Percentiles rank a stretch among this genome's conserved stretches.
Conservation (phyloP, 2,797 vertebrate species). For the Simalia tracyae region DNA sequence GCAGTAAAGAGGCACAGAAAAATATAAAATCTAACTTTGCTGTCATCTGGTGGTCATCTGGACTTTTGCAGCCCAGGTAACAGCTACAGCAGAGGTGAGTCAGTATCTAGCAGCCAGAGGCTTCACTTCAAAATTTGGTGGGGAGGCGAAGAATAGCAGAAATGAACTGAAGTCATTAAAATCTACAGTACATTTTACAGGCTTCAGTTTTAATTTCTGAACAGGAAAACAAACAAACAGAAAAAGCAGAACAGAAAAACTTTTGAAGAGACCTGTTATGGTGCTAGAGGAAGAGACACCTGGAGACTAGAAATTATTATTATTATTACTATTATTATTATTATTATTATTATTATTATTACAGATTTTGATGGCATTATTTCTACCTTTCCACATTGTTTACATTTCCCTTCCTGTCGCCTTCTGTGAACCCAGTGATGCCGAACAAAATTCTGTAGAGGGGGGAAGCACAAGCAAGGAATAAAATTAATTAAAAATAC, state of each 20-base stretch:
- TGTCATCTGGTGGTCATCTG: not conserved
- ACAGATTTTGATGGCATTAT: accelerated
- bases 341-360: no score
- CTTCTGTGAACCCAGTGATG: conserved; percentile 98
- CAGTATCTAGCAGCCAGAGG: not conserved
- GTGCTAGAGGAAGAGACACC: not conserved
- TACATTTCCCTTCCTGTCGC: conserved; percentile 95
- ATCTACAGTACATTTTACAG: not conserved
- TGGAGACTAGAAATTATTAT: not conserved
- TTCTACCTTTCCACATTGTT: conserved; percentile 95
- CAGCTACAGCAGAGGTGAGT: not conserved
- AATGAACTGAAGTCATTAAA: not conserved
- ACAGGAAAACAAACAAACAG: not conserved
- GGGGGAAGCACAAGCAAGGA: conserved; percentile 48
- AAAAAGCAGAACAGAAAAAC: not conserved
- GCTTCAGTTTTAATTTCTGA: not conserved
- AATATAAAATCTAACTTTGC: not conserved
- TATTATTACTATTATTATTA: no score
- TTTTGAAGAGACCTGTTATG: not conserved
- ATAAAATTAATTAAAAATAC: not conserved
- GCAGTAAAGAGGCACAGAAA: not conserved
- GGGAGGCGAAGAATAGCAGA: not conserved
- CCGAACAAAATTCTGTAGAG: conserved; percentile 86
- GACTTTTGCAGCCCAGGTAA: not conserved
- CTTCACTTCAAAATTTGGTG: not conserved